Percentiles rank a stretch among this genome's conserved stretches.
These are phyloP conservation scores for Dryas iulia DNA, from an alignment of 1,140 invertebrate species.

Conservation along the genomic window DNA sequence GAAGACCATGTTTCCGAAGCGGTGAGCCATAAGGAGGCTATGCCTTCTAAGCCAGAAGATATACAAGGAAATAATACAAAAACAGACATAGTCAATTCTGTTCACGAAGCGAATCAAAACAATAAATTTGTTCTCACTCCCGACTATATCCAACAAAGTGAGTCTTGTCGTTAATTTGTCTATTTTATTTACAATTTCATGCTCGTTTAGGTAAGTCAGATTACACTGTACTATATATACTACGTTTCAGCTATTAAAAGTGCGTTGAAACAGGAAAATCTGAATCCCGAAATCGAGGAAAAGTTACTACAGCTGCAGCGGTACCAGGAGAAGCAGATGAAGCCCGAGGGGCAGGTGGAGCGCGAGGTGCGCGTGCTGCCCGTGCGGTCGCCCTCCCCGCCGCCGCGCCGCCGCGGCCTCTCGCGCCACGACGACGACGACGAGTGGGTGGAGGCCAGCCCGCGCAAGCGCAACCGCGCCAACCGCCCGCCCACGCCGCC, in stretches of 20 bases:
- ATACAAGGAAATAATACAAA: conserved; percentile 67
- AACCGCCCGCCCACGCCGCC: conserved; percentile 37
- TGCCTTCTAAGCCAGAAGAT: conserved; percentile 65
- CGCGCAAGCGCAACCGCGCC: conserved; percentile 43
- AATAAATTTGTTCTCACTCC: conserved; percentile 92
- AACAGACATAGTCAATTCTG: conserved; percentile 69
- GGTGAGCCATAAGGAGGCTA: conserved; percentile 57
- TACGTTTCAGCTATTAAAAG: conserved; percentile 86
- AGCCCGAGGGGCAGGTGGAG: conserved; percentile 71
- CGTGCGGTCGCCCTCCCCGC: conserved; percentile 40
- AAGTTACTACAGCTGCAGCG: conserved; percentile 93
- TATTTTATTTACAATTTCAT: not conserved
- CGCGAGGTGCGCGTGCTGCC: conserved; percentile 44
- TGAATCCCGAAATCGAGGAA: conserved; percentile 96
- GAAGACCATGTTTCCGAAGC: conserved; percentile 64
- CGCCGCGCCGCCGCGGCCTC: conserved; percentile 48
- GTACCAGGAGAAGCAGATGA: conserved; percentile 91
- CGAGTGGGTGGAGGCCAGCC: conserved; percentile 78
- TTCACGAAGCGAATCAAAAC: conserved; percentile 64
- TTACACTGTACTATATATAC: not conserved
- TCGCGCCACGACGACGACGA: conserved; percentile 72
- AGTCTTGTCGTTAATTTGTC: conserved; percentile 46
- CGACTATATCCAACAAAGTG: conserved; percentile 94
- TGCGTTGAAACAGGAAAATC: conserved; percentile 91
- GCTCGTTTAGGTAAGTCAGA: not conserved